Conservation (phyloP, 2,888 invertebrate species). For the Athalia rosae region DNA sequence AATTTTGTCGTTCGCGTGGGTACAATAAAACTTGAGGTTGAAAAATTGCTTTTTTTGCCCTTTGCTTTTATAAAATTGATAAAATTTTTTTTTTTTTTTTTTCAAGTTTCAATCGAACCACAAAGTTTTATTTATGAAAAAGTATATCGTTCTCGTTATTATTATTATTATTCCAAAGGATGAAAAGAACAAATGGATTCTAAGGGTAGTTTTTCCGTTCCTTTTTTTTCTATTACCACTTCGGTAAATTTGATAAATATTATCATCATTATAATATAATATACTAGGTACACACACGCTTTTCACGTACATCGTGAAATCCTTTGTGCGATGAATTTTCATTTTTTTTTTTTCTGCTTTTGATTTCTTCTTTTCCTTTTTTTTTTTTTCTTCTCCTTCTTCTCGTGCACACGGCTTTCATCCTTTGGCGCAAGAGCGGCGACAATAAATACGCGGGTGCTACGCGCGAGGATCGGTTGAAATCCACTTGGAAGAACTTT, state of each 20-base stretch:
- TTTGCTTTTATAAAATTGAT: no score
- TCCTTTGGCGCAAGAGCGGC: background rate
- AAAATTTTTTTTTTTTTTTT: no score
- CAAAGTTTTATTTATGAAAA: background rate
- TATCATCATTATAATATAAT: no score
- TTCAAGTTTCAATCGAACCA: no score
- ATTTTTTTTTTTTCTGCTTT: no score
- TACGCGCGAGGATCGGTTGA: conserved; percentile 1
- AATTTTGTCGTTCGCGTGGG: no score
- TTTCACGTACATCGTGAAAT: background rate
- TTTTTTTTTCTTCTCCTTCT: background rate
- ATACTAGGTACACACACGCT: no score
- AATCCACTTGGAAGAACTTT: conserved; percentile 24
- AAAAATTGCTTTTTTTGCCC: no score
- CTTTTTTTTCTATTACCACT: no score
- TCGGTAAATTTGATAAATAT: no score
- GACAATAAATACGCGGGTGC: background rate
- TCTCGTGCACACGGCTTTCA: background rate
- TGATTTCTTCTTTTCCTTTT: background rate
- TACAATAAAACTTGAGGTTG: no score
- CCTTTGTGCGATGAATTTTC: background rate
- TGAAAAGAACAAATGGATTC: background rate
- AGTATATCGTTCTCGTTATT: no score
- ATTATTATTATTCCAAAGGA: background rate
- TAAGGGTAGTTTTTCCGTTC: background rate